A percentile compares a stretch with the other conserved stretches of the same genome.
Conservation (phyloP, 2,888 invertebrate genomes). For the Rhabditophanes sp. region DNA sequence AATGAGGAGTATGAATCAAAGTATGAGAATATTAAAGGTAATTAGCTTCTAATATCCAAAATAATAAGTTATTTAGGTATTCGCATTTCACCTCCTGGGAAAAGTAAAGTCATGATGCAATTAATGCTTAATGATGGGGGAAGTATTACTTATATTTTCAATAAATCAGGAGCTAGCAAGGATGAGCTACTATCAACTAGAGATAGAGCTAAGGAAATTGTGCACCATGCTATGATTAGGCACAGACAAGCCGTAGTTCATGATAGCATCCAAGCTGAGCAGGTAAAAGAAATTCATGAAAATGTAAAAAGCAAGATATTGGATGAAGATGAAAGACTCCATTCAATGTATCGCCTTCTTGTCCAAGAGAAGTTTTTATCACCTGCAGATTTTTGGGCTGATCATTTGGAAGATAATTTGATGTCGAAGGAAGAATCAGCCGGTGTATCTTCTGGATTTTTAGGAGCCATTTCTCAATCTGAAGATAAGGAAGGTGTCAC, state of each 20-base stretch:
- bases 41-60: not conserved
- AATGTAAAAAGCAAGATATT: conserved; percentile 29
- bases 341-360: conserved; percentile 80
- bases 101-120: conserved; percentile 92
- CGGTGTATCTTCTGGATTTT: conserved; percentile 58
- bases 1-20: conserved; percentile 2
- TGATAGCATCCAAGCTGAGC: conserved; percentile 21
- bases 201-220: conserved; percentile 74
- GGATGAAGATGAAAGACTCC: conserved; percentile 23
- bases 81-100: conserved; percentile 83
- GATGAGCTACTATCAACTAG: conserved; percentile 71
- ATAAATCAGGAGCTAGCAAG: conserved; percentile 61
- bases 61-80: conserved; percentile 57
- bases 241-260: conserved; percentile 24
- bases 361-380: conserved; percentile 86
- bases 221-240: conserved; percentile 68
- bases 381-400: conserved; percentile 85
- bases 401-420: conserved; percentile 45
- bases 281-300: conserved; percentile 15
- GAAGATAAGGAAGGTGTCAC: conserved; percentile 39
- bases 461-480: conserved; percentile 42
- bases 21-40: conserved; percentile 29
- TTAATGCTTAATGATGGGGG: conserved; percentile 71
- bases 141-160: conserved; percentile 78
- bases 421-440: conserved; percentile 51